Conservation (phyloP, 2,797 vertebrate species). For the Eidolon dupreanum region DNA sequence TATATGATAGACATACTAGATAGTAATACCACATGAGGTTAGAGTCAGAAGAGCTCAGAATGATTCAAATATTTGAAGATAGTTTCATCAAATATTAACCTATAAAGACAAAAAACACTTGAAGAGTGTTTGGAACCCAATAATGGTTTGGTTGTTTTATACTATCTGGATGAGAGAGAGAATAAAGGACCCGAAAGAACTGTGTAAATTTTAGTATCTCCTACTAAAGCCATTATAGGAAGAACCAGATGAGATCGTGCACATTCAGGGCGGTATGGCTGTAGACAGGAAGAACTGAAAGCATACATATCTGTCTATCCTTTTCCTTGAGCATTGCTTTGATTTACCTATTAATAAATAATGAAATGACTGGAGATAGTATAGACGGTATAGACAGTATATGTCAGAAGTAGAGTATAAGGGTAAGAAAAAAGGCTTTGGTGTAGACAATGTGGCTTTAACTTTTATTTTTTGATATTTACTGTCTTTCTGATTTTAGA, state of each 20-base stretch:
- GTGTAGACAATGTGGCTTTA: neutral
- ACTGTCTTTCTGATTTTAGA: neutral
- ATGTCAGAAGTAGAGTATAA: neutral
- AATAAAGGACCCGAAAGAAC: neutral
- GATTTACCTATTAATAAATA: conserved; percentile 34
- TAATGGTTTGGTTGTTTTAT: conserved; percentile 15
- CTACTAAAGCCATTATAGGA: neutral
- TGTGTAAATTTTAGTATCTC: neutral
- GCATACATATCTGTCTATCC: neutral
- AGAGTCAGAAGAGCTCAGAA: neutral
- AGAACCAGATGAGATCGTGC: no score
- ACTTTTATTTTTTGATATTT: conserved; percentile 31
- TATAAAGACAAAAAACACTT: neutral
- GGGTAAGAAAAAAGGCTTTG: neutral
- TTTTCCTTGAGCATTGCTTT: neutral
- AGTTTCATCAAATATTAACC: neutral
- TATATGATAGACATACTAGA: neutral
- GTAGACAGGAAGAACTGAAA: neutral
- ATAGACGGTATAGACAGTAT: neutral
- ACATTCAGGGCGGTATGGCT: no score
- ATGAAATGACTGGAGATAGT: neutral
- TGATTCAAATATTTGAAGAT: conserved; percentile 15
- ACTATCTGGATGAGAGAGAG: neutral
- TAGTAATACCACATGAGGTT: neutral
- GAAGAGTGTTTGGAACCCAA: neutral